Conservation (phyloP, 2,888 invertebrate genomes). For the Coelinius sp. region DNA sequence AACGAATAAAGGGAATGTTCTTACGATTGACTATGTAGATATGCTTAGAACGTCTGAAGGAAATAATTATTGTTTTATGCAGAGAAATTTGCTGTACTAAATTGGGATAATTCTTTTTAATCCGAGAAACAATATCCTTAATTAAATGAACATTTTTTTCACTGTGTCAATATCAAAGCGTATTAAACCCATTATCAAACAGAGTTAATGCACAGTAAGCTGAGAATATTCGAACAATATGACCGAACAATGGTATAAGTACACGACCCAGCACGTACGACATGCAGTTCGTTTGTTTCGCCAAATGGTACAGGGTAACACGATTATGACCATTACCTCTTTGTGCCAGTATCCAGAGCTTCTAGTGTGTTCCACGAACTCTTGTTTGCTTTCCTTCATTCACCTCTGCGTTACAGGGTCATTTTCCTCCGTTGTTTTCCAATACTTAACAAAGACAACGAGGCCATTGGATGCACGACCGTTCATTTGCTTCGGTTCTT, state of each 20-base stretch:
- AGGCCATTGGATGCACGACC: neutral
- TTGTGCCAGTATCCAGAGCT: neutral
- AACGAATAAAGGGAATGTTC: neutral
- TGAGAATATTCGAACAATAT: slow-evolving; percentile 48
- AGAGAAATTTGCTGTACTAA: no score
- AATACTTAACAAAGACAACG: slow-evolving; percentile 10
- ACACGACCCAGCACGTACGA: slow-evolving; percentile 50
- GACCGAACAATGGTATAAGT: slow-evolving; percentile 53
- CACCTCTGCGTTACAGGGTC: neutral
- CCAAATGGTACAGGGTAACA: slow-evolving; percentile 58
- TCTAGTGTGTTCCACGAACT: neutral
- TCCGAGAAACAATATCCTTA: no score
- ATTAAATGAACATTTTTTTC: no score
- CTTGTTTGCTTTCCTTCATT: neutral
- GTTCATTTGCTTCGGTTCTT: neutral
- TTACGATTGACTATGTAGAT: neutral
- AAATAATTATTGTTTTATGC: no score
- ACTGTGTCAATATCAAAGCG: no score
- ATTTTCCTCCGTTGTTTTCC: slow-evolving; percentile 8
- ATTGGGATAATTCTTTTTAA: no score
- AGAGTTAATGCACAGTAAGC: neutral
- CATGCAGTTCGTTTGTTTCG: slow-evolving; percentile 57
- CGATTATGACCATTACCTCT: slow-evolving; percentile 56
- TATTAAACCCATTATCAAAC: neutral
- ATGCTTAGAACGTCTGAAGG: no score